Percentiles rank a stretch among this genome's conserved stretches.
Evolutionary conservation across 2,888 invertebrate species (phyloP).

Genomic region (Rhodophaea formosa): DNA sequence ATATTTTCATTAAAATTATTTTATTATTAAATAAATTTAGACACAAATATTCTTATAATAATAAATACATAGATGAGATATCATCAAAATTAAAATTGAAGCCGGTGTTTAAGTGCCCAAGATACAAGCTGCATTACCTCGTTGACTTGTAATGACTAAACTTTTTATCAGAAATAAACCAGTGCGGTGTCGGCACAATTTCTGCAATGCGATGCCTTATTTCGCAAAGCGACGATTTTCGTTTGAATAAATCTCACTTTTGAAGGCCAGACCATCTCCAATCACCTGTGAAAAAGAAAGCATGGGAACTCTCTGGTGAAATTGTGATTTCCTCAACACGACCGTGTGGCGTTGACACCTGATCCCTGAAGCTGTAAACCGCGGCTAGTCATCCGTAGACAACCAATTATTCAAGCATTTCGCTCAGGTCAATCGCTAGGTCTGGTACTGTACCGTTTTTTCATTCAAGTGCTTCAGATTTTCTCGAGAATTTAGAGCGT

Average conservation of each 20-base stretch:
- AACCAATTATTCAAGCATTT: slow-evolving; percentile 73
- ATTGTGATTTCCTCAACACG: slow-evolving; percentile 51
- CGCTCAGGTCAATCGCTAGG: slow-evolving; percentile 63
- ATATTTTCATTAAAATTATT: too few relatives aligned
- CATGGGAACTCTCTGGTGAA: slow-evolving; percentile 29
- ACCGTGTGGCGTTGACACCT: slow-evolving; percentile 67
- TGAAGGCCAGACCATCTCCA: slow-evolving; percentile 1
- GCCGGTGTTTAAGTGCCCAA: too few relatives aligned
- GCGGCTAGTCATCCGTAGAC: slow-evolving; percentile 55
- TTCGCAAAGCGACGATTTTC: too few relatives aligned
- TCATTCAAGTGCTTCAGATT: slow-evolving; percentile 45
- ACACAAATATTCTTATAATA: too few relatives aligned
- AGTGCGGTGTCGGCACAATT: too few relatives aligned
- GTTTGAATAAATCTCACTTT: not conserved
- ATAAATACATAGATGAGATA: too few relatives aligned
- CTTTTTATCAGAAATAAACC: too few relatives aligned
- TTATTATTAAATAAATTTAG: too few relatives aligned
- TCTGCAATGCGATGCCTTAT: too few relatives aligned
- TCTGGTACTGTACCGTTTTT: slow-evolving; percentile 59
- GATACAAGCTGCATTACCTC: too few relatives aligned
- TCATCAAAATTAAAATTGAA: too few relatives aligned
- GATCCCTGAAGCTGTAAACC: slow-evolving; percentile 55
- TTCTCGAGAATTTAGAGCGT: slow-evolving; percentile 47
- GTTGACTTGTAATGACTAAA: too few relatives aligned
- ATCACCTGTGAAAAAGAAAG: slow-evolving; percentile 27